Conservation (phyloP, 2,888 invertebrate genomes). For the Rotaria magnacalcarata region DNA sequence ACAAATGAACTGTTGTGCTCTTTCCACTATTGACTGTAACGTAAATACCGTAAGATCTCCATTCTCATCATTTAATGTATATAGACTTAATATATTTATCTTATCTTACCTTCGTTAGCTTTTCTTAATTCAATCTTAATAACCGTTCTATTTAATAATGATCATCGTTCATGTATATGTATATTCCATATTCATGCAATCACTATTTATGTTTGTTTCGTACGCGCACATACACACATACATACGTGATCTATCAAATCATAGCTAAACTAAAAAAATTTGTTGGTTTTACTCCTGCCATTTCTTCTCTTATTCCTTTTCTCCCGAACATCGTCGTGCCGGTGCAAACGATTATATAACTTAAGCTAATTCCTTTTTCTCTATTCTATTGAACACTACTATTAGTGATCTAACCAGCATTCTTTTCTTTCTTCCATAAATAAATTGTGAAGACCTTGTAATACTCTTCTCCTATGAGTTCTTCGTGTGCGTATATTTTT, state of each 20-base stretch:
- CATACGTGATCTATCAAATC: neutral
- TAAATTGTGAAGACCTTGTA: neutral
- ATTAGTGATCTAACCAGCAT: neutral
- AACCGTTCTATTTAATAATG: neutral
- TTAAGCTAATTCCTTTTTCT: neutral
- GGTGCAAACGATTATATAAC: conserved; percentile 20
- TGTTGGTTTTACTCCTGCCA: conserved; percentile 2
- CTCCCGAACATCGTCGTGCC: neutral
- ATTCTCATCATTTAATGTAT: neutral
- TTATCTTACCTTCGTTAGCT: neutral
- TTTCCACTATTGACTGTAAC: neutral
- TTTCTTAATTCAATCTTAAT: neutral
- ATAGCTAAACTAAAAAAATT: neutral
- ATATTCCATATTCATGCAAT: neutral
- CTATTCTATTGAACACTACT: neutral
- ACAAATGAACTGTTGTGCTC: neutral
- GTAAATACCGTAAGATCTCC: neutral
- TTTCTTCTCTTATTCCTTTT: neutral
- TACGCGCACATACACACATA: neutral
- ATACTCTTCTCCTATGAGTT: neutral
- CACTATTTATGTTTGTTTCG: neutral
- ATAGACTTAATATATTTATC: neutral
- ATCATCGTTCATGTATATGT: neutral
- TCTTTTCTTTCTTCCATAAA: neutral
- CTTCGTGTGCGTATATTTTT: neutral